These are phyloP conservation scores for Catharus bicknelli DNA, from an alignment of 2,113 vertebrate species.

Conservation along the genomic window DNA sequence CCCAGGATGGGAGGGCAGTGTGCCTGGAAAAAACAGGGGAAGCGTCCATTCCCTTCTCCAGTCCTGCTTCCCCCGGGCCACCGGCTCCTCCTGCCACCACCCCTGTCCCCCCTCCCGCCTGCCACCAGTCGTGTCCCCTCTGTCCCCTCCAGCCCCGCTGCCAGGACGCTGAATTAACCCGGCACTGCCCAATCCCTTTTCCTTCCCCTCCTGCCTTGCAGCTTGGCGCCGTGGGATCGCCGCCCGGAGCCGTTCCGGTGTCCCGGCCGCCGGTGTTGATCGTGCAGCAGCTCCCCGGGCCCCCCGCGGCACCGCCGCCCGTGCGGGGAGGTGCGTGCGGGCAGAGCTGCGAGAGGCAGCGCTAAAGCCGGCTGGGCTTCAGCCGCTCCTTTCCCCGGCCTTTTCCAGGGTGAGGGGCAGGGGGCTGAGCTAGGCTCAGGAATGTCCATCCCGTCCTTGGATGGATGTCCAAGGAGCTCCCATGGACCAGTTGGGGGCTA, in stretches of 20 bases:
- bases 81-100: background rate
- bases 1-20: too few relatives aligned
- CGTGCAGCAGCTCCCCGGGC: conserved; percentile 64
- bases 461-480: background rate
- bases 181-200: too few relatives aligned
- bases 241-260: background rate
- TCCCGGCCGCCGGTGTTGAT: conserved; percentile 60
- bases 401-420: background rate
- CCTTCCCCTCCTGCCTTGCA: background rate
- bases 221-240: fast-evolving
- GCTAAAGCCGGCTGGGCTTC: fast-evolving
- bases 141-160: too few relatives aligned
- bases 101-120: too few relatives aligned
- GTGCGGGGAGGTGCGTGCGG: conserved; percentile 66
- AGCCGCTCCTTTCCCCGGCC: background rate
- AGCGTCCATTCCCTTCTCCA: background rate
- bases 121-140: background rate
- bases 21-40: fast-evolving
- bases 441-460: fast-evolving
- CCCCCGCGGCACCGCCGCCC: conserved; percentile 25
- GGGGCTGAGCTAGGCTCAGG: background rate
- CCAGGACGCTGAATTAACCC: too few relatives aligned
- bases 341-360: fast-evolving
- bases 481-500: too few relatives aligned
- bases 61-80: fast-evolving